Evolutionary conservation across 2,797 vertebrate genomes (phyloP).

Genomic region (Oryzias sinensis): DNA sequence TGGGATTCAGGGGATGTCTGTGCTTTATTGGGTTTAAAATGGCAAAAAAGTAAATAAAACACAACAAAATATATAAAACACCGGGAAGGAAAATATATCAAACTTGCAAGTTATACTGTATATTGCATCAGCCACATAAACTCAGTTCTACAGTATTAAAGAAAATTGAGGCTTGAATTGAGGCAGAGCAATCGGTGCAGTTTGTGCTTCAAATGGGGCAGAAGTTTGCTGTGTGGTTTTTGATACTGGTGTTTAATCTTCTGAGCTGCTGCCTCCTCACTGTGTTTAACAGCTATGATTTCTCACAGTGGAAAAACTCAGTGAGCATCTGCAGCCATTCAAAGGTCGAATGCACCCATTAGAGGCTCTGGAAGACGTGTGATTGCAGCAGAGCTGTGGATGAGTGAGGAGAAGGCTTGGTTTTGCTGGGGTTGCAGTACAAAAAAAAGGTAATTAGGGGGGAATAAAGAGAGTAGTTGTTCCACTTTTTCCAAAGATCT

Average conservation of each 20-base stretch:
- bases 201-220: conserved; percentile 17
- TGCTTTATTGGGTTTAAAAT: conserved; percentile 19
- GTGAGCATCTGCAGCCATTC: conserved; percentile 37
- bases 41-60: conserved; percentile 8
- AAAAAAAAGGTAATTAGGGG: conserved; percentile 15
- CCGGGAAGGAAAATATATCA: background rate
- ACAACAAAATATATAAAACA: background rate
- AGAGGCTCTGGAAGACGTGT: conserved; percentile 31
- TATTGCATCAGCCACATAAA: conserved; percentile 6
- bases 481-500: conserved; percentile 50
- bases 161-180: conserved; percentile 13
- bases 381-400: conserved; percentile 35
- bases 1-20: conserved; percentile 2
- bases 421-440: conserved; percentile 30
- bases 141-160: conserved; percentile 21
- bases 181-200: conserved; percentile 18
- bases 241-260: conserved; percentile 31
- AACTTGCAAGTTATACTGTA: conserved; percentile 7
- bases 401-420: conserved; percentile 31
- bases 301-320: conserved; percentile 47
- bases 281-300: conserved; percentile 29
- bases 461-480: conserved; percentile 17
- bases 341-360: conserved; percentile 39
- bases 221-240: conserved; percentile 27
- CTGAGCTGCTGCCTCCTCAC: conserved; percentile 20